Evolutionary conservation across 2,888 invertebrate species (phyloP).

Genomic region (Stenichneumon culpator): DNA sequence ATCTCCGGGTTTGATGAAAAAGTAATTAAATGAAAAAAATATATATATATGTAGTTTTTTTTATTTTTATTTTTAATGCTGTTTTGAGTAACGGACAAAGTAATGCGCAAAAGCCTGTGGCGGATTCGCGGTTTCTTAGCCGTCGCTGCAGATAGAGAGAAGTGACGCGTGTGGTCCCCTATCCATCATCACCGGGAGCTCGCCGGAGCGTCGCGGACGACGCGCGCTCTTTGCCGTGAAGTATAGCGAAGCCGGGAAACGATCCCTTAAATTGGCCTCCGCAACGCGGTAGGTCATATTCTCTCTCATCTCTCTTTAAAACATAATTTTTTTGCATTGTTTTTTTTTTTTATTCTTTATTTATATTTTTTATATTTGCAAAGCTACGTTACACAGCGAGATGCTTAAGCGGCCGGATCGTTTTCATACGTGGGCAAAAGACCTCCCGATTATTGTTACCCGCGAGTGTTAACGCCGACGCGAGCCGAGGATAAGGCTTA

Average conservation of each 20-base stretch:
- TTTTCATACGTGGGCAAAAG: constrained; percentile 21
- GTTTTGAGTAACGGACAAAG: constrained; percentile 10
- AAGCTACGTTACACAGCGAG: neutral
- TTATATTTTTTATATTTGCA: neutral
- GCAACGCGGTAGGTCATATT: constrained; percentile 82
- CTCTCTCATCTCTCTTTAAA: constrained; percentile 42
- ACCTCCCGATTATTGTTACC: constrained; percentile 18
- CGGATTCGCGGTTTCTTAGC: constrained; percentile 25
- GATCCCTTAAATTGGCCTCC: constrained; percentile 83
- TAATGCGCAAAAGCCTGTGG: constrained; percentile 2
- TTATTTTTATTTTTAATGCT: neutral
- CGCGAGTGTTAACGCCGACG: neutral
- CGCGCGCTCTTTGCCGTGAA: constrained; percentile 74
- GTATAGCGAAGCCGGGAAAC: constrained; percentile 80
- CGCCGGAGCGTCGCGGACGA: constrained; percentile 78
- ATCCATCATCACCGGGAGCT: constrained; percentile 75
- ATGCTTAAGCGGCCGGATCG: neutral
- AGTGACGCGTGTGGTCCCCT: constrained; percentile 73
- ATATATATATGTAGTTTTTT: neutral
- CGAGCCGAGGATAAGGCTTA: constrained; percentile 32
- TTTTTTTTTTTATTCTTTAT: constrained; percentile 15
- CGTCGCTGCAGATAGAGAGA: constrained; percentile 40
- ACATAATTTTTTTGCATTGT: neutral
- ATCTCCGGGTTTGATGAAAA: neutral
- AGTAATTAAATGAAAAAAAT: neutral